phyloP scores from a whole-genome alignment of 2,888 invertebrate genomes.

The Xylocampa areola region DNA sequence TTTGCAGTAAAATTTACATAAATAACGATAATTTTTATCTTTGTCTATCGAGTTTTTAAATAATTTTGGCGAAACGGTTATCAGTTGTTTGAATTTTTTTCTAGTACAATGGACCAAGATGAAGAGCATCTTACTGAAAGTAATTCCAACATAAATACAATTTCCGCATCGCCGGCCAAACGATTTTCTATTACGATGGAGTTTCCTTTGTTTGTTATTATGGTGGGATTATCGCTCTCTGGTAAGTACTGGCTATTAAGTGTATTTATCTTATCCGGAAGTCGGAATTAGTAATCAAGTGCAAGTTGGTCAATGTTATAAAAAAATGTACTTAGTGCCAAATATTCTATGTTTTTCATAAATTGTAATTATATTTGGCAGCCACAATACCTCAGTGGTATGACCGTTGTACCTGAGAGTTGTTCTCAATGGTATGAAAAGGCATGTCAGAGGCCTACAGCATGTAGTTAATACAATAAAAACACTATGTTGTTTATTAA shows the following conservation, averaged over 20 bases:
- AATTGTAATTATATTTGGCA: no score
- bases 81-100: conserved; percentile 16
- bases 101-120: conserved; percentile 72
- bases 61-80: conserved; percentile 17
- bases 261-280: no score
- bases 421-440: no score
- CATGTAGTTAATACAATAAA: no score
- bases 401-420: no score
- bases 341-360: no score
- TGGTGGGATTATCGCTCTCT: conserved; percentile 77
- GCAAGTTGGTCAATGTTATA: no score
- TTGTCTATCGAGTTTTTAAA: not conserved
- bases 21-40: not conserved
- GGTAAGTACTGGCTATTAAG: conserved; percentile 70
- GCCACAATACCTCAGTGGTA: no score
- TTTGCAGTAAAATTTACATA: not conserved
- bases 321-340: no score
- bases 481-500: no score
- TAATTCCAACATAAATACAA: conserved; percentile 66
- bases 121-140: conserved; percentile 69
- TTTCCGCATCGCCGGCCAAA: conserved; percentile 69
- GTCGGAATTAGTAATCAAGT: no score
- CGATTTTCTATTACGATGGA: conserved; percentile 79
- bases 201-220: conserved; percentile 80
- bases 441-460: no score